Evolutionary conservation across 2,888 invertebrate species (phyloP), one percentile per base, ranked within the genome.

Genomic region (Endomychus coccineus): DNA sequence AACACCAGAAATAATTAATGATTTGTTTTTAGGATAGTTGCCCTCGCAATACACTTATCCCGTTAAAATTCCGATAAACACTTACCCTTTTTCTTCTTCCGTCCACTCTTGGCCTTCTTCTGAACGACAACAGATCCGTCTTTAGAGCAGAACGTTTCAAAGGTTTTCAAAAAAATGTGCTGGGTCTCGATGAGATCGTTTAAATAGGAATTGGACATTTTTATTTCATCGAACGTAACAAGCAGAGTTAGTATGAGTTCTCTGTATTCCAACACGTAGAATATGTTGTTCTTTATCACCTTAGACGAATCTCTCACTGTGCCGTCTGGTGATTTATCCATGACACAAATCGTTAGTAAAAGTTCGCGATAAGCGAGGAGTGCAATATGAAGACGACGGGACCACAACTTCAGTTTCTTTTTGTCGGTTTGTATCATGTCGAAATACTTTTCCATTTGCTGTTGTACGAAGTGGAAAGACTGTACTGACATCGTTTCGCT

Each of bases 381-480:
- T 16, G 87, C 88, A 27, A 91, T 69, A 64, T 96, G 95, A 40
- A 94, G 73, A 47, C 91, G 76, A 52, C 78, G 75, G 6, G 88
- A 83, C 94, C 94, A 96, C 19, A 78, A 66, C 3, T 74, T 67
- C 44, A 79, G 75, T 59, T 87, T 84, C 58, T 87, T 87, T 69
- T 94, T 95, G 59, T 96, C 92, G 28, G 78, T 74, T 48, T 71
- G 68, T 56, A 94, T 83, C 80, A 84, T 83, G 56, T 90, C 90
- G 58, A 77, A 78, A 59, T 82, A 87, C 44, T 75, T 77, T 57
- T 91, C 90, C 72, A 95, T 77, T 68, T 92, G 85, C 52, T 88
- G 86, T 66, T 96, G 94, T 40, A 95, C 84, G 66, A 89, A 89
- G 69, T 97, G 92, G 66, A 97, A 96, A 54, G 85, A 81, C 44